These are phyloP conservation scores for Apoda limacodes DNA, from an alignment of 2,888 invertebrate species.

Conservation along the genomic window DNA sequence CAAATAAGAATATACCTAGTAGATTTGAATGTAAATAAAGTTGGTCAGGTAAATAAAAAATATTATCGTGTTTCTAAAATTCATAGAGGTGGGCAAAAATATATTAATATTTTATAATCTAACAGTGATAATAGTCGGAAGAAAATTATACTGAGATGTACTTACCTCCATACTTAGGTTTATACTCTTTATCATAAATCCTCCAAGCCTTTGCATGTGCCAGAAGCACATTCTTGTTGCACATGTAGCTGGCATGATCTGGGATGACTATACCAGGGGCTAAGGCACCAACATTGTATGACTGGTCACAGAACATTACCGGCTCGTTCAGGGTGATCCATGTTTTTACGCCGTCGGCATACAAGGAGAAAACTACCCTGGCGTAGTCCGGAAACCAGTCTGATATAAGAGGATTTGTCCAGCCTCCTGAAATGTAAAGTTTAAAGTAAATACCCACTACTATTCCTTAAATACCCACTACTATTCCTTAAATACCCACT, in stretches of 20 bases:
- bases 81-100: too few species aligned
- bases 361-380: constrained; percentile 37
- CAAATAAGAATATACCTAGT: too few species aligned
- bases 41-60: too few species aligned
- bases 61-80: too few species aligned
- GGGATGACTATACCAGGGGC: constrained; percentile 35
- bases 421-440: constrained; percentile 60
- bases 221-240: constrained; percentile 47
- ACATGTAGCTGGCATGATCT: constrained; percentile 54
- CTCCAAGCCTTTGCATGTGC: constrained; percentile 65
- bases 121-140: too few species aligned
- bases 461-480: too few species aligned
- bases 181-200: constrained; percentile 39
- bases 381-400: constrained; percentile 64
- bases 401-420: constrained; percentile 56
- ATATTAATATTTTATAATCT: too few species aligned
- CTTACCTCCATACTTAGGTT: constrained; percentile 26
- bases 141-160: too few species aligned
- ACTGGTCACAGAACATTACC: constrained; percentile 23
- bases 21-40: too few species aligned
- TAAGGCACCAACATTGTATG: constrained; percentile 21
- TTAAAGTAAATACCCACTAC: too few species aligned
- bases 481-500: too few species aligned
- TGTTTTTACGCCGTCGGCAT: constrained; percentile 45
- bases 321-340: constrained; percentile 69